These are phyloP conservation scores for Caenorhabditis inopinata DNA, from an alignment of 1,140 invertebrate genomes.

Conservation along the genomic window DNA sequence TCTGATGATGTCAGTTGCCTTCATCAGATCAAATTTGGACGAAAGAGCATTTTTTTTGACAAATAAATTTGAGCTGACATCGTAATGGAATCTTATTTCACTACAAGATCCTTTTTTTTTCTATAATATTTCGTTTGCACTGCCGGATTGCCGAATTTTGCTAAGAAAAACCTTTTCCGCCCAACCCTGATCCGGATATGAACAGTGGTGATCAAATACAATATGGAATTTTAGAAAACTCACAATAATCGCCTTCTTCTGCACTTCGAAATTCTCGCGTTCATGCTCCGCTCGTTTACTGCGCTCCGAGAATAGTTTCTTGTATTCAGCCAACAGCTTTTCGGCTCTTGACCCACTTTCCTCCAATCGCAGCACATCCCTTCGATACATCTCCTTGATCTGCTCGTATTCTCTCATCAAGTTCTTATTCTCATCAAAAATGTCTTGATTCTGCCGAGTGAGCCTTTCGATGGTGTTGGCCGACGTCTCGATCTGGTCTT, in stretches of 20 bases:
- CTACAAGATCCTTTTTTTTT: too few relatives aligned
- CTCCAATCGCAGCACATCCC: slow-evolving; percentile 78
- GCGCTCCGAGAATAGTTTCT: slow-evolving; percentile 27
- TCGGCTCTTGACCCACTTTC: slow-evolving; percentile 75
- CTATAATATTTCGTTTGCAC: too few relatives aligned
- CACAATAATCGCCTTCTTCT: slow-evolving; percentile 45
- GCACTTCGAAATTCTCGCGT: slow-evolving; percentile 36
- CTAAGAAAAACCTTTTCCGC: too few relatives aligned
- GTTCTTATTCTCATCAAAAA: slow-evolving; percentile 81
- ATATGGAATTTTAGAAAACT: background rate
- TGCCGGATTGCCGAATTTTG: too few relatives aligned
- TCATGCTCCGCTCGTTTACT: slow-evolving; percentile 39
- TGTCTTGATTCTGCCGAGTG: slow-evolving; percentile 75
- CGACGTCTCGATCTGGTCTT: slow-evolving; percentile 77
- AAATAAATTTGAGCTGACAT: too few relatives aligned
- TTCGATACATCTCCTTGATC: slow-evolving; percentile 80
- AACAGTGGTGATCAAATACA: too few relatives aligned
- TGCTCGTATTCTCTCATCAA: slow-evolving; percentile 75
- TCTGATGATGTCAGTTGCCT: too few relatives aligned
- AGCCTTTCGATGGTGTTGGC: slow-evolving; percentile 79
- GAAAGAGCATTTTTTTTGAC: too few relatives aligned
- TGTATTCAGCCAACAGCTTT: slow-evolving; percentile 85
- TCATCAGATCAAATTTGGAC: too few relatives aligned
- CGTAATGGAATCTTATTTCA: too few relatives aligned
- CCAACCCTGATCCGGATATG: too few relatives aligned